Percentiles rank a stretch among this genome's conserved stretches.
Conservation (phyloP, 2,113 vertebrate species). For the Dissostichus mawsoni region DNA sequence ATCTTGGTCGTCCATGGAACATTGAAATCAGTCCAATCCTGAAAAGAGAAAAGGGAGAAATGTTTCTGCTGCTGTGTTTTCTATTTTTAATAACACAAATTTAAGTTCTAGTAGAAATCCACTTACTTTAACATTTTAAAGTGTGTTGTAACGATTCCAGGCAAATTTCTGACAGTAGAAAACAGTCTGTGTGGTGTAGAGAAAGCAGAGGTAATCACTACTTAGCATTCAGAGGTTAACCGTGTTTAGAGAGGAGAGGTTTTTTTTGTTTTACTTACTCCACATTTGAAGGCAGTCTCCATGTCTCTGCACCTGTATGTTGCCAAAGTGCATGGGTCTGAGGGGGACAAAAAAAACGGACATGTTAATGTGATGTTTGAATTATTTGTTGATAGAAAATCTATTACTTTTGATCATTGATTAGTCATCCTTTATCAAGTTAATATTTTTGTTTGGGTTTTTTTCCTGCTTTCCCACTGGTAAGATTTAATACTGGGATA, state of each 20-base stretch:
- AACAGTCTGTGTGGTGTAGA: constrained; percentile 66
- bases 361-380: not conserved
- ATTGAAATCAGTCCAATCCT: not conserved
- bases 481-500: not conserved
- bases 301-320: constrained; percentile 84
- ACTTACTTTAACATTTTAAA: constrained; percentile 46
- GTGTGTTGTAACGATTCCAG: constrained; percentile 64
- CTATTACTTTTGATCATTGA: not conserved
- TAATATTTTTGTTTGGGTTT: not conserved
- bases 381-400: not conserved
- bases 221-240: not conserved
- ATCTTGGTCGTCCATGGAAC: not conserved
- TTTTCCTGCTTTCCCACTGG: not conserved
- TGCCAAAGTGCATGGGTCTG: constrained; percentile 80
- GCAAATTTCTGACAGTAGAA: constrained; percentile 80
- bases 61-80: not conserved
- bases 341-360: not conserved
- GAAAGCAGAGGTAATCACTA: not conserved
- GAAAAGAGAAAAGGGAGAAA: not conserved
- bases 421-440: not conserved
- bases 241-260: not conserved
- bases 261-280: constrained; percentile 79
- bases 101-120: not conserved
- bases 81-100: not conserved
- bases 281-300: constrained; percentile 72